phyloP scores from a whole-genome alignment of 2,888 invertebrate genomes.

The Anthophora plumipes region DNA sequence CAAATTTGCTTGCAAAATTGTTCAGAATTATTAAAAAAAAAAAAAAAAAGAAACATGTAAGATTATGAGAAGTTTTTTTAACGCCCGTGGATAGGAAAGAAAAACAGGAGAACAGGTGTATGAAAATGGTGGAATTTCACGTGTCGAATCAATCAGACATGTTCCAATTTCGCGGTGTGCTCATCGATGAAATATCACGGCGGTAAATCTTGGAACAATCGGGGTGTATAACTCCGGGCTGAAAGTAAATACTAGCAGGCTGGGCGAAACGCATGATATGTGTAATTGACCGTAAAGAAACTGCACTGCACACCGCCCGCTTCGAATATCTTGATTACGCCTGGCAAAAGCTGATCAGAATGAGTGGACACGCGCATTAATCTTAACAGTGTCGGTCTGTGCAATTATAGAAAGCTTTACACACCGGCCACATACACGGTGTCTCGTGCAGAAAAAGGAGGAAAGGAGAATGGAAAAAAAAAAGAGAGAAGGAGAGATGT shows the following conservation, averaged over 20 bases:
- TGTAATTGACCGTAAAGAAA: constrained; percentile 50
- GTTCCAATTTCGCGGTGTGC: not conserved
- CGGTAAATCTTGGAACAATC: constrained; percentile 21
- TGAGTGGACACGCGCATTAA: constrained; percentile 49
- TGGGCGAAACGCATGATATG: constrained; percentile 21
- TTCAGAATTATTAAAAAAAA: no score
- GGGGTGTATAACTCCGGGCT: constrained; percentile 24
- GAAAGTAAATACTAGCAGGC: not conserved
- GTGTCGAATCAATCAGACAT: constrained; percentile 9
- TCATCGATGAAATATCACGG: constrained; percentile 6
- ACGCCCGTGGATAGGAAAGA: no score
- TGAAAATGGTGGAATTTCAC: no score
- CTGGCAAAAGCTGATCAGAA: constrained; percentile 38
- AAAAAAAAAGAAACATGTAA: no score
- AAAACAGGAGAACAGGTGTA: not conserved
- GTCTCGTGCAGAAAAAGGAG: not conserved
- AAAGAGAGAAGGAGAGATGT: not conserved
- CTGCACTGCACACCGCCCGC: constrained; percentile 8
- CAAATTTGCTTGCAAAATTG: no score
- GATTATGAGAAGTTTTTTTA: no score
- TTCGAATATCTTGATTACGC: constrained; percentile 52
- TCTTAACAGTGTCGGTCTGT: constrained; percentile 36
- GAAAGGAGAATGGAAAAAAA: not conserved
- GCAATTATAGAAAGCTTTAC: constrained; percentile 40
- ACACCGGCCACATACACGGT: not conserved